A percentile compares a stretch with the other conserved stretches of the same genome.
These are phyloP conservation scores for Triplophysa tibetana DNA, from an alignment of 2,113 vertebrate genomes.

Conservation along the genomic window DNA sequence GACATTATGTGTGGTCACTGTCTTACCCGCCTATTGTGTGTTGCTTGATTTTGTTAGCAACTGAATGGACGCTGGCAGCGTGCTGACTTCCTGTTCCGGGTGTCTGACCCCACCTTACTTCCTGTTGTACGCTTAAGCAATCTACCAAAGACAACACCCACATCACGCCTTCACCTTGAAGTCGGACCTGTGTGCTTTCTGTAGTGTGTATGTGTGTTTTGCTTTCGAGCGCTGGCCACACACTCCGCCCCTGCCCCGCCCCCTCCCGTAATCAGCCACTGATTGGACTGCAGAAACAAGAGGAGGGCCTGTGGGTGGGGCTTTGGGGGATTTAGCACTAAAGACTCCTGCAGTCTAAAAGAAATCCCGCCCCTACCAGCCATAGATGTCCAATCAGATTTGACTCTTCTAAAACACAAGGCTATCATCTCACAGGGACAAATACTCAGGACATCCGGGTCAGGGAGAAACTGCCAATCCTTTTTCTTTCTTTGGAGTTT, in stretches of 20 bases:
- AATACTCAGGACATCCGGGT: constrained; percentile 43
- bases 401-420: constrained; percentile 50
- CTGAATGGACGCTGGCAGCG: constrained; percentile 92
- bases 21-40: background rate
- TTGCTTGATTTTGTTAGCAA: constrained; percentile 70
- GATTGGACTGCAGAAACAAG: constrained; percentile 71
- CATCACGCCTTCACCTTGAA: constrained; percentile 90
- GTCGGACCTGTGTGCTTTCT: constrained; percentile 95
- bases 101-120: constrained; percentile 86
- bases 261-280: constrained; percentile 60
- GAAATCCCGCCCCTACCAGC: constrained; percentile 53
- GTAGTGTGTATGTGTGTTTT: constrained; percentile 67
- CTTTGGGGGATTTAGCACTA: constrained; percentile 70
- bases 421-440: constrained; percentile 67
- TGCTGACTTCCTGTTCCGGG: constrained; percentile 87
- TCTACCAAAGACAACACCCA: constrained; percentile 80
- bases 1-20: too few species aligned
- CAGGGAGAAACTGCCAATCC: constrained; percentile 32
- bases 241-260: constrained; percentile 41
- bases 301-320: constrained; percentile 48
- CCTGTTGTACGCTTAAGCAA: constrained; percentile 87
- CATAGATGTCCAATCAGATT: constrained; percentile 60
- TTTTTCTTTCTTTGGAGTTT: constrained; percentile 8
- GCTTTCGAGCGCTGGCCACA: background rate
- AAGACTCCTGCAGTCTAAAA: constrained; percentile 49